These are phyloP conservation scores for Melanotus villosus DNA, from an alignment of 2,888 invertebrate genomes.

Conservation along the genomic window DNA sequence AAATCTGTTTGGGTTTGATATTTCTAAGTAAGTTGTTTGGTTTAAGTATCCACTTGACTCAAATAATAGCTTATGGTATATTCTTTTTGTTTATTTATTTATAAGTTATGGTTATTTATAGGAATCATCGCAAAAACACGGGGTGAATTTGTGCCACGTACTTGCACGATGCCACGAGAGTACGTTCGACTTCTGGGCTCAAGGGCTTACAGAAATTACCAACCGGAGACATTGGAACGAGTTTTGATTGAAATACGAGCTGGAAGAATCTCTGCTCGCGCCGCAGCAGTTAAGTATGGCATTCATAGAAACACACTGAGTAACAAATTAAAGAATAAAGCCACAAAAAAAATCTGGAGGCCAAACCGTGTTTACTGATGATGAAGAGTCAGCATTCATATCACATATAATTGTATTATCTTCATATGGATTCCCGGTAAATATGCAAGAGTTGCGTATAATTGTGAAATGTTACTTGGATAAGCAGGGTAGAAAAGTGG, in stretches of 20 bases:
- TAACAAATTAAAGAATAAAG: neutral
- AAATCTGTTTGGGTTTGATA: no score
- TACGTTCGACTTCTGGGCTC: neutral
- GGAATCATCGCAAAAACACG: no score
- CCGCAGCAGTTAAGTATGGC: neutral
- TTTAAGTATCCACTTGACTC: no score
- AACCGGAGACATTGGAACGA: neutral
- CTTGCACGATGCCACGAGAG: slow-evolving; percentile 9
- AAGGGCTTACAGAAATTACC: no score
- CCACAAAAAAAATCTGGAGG: neutral
- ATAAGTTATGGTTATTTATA: no score
- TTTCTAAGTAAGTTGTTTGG: no score
- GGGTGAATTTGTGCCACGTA: no score
- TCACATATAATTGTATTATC: neutral
- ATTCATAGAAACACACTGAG: neutral
- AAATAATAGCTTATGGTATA: no score
- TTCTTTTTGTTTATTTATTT: no score
- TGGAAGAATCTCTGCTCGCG: slow-evolving; percentile 3
- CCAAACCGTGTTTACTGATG: neutral
- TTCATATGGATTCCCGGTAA: neutral
- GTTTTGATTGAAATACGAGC: slow-evolving; percentile 4
- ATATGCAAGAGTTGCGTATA: neutral
- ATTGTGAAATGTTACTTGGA: neutral
- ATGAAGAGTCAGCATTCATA: slow-evolving; percentile 1
- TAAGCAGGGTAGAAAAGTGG: neutral